Evolutionary conservation across 2,797 vertebrate species (phyloP).

Genomic region (Catamblyrhynchus diadema): DNA sequence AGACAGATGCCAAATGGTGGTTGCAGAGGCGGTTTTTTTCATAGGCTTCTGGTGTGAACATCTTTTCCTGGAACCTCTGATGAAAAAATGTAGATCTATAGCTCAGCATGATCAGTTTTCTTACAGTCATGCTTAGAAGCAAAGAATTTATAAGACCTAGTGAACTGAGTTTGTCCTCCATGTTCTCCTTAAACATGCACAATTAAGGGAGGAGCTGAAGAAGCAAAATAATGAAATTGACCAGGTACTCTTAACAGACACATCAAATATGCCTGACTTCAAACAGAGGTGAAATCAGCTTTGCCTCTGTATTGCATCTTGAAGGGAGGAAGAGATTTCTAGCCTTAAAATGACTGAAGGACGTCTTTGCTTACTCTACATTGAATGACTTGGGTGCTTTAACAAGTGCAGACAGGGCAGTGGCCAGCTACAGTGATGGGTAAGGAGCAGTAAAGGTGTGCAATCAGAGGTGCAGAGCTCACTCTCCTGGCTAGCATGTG

Average conservation of each 20-base stretch:
- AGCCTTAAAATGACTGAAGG: not conserved
- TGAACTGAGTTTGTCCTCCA: not conserved
- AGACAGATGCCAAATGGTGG: not conserved
- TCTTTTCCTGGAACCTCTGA: not conserved
- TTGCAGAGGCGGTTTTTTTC: not conserved
- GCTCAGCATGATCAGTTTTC: not conserved
- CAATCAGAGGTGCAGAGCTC: not conserved
- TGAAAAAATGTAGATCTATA: not conserved
- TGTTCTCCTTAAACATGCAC: not conserved
- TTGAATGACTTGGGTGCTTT: not conserved
- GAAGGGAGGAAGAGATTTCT: not conserved
- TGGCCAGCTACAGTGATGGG: accelerated
- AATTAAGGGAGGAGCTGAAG: not conserved
- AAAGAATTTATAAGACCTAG: not conserved
- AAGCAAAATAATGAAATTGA: not conserved
- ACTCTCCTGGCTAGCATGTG: not conserved
- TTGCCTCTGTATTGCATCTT: not conserved
- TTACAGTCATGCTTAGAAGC: not conserved
- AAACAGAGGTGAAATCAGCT: not conserved
- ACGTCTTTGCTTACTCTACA: not conserved
- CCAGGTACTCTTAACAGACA: not conserved
- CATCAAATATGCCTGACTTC: not conserved
- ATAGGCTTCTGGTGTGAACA: not conserved
- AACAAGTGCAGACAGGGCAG: not conserved
- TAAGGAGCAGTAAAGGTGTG: not conserved